Evolutionary conservation across 2,888 invertebrate genomes (phyloP), one percentile per base, ranked within the genome.

Genomic region (Drosophila eohydei): DNA sequence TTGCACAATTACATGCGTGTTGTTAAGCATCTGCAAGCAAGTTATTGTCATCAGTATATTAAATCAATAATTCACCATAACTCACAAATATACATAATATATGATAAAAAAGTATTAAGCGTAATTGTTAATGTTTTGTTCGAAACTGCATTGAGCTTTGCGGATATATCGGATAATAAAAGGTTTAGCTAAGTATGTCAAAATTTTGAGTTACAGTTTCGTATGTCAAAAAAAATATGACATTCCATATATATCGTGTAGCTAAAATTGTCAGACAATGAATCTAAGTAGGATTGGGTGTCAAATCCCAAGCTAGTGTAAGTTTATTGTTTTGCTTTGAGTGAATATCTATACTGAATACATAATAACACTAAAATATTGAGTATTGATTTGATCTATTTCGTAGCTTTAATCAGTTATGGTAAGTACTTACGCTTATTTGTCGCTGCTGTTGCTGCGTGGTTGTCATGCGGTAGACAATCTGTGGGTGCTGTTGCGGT

Each of bases 1-100:
- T 46, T 91, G 89, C 26, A 92, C 92, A 38, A 92, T 88, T 21
- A 92, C 92, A 55, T 90, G 90, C 2, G 91, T 82, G 38, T 92
- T 91, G 71, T 90, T 91, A 0, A 92, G 65, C 71, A 91, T 83
- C 81, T 91, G 66, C n/a, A 41, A 16, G n/a, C 3, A 21, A 38
- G 38, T 21, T 6, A 1, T 16, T 16, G 7, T 3, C 36, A 16
- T 58, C 38, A 58, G 16, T 30, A 16, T 2, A n/a, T 0, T 16
- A 46, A 36, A 4, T 21, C 26, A 11, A 56, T 14, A 14, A 12
- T 12, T 8, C 2, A 7, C 1, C 4, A 41, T 21, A 41, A 43
- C 55, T 43, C 21, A 56, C 55, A 30, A 6, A 51, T 21, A 11
- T 4, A 51, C 4, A 12, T 34, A 43, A 32, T 7, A 16, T n/a